These are phyloP conservation scores for Coluber constrictor DNA, from an alignment of 2,797 vertebrate genomes.

Conservation along the genomic window DNA sequence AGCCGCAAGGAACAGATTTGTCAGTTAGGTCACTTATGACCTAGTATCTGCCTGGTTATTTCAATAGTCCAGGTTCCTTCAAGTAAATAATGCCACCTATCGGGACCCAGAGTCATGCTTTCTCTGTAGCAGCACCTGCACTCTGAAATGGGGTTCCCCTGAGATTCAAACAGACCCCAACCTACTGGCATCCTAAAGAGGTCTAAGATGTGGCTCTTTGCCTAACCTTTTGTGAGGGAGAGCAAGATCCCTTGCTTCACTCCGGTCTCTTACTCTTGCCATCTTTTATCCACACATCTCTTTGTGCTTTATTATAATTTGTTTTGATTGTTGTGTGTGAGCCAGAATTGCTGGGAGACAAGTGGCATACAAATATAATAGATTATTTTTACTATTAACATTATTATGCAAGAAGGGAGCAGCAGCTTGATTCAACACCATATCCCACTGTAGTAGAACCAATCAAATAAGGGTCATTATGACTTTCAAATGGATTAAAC, in stretches of 20 bases:
- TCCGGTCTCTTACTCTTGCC: background rate
- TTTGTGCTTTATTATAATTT: background rate
- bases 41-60: background rate
- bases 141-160: background rate
- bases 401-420: constrained; percentile 80
- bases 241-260: background rate
- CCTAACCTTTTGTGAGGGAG: background rate
- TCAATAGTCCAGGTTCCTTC: background rate
- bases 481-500: background rate
- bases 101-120: background rate
- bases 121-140: background rate
- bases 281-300: background rate
- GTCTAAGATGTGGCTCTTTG: background rate
- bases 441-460: constrained; percentile 72
- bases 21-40: constrained; percentile 14
- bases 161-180: background rate
- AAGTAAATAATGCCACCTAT: background rate
- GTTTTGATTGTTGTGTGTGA: background rate
- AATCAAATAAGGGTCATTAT: background rate
- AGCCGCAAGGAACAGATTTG: constrained; percentile 76
- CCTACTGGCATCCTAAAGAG: background rate
- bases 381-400: constrained; percentile 50
- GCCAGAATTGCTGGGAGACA: background rate
- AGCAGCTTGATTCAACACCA: constrained; percentile 75
- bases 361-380: background rate